Conservation (phyloP, 2,113 vertebrate species). For the Etheostoma spectabile region DNA sequence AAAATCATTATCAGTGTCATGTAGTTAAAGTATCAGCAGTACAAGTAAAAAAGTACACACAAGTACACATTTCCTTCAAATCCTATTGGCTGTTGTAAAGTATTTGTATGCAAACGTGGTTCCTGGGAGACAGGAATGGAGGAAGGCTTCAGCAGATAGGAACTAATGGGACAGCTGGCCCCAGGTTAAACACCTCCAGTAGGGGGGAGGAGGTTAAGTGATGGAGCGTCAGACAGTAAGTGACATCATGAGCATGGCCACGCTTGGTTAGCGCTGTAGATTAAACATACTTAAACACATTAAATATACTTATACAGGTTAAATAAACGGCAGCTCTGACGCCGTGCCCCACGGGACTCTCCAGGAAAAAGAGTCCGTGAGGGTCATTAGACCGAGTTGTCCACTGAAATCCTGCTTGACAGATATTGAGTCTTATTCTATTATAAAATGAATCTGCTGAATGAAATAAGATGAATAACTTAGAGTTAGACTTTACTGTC, state of each 20-base stretch:
- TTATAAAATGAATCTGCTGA: slow-evolving; percentile 4
- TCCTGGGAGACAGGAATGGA: background rate
- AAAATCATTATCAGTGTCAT: too few relatives aligned
- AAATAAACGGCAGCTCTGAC: background rate
- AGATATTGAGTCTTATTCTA: background rate
- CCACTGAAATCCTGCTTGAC: background rate
- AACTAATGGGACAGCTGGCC: too few relatives aligned
- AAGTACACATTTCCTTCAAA: background rate
- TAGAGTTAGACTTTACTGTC: too few relatives aligned
- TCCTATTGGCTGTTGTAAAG: background rate
- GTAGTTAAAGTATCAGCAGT: background rate
- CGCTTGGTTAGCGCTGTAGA: slow-evolving; percentile 41
- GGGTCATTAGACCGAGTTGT: background rate
- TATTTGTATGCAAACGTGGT: background rate
- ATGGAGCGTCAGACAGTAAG: too few relatives aligned
- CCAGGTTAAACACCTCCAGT: too few relatives aligned
- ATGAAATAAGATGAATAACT: background rate
- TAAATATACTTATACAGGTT: slow-evolving; percentile 32
- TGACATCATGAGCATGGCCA: slow-evolving; percentile 11
- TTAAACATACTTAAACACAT: too few relatives aligned
- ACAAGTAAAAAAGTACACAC: background rate
- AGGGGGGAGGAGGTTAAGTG: too few relatives aligned
- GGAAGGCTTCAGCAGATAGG: too few relatives aligned
- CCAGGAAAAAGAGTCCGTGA: background rate
- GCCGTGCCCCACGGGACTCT: background rate